Evolutionary conservation across 2,888 invertebrate genomes (phyloP), one percentile per base, ranked within the genome.

Genomic region (Actias luna): DNA sequence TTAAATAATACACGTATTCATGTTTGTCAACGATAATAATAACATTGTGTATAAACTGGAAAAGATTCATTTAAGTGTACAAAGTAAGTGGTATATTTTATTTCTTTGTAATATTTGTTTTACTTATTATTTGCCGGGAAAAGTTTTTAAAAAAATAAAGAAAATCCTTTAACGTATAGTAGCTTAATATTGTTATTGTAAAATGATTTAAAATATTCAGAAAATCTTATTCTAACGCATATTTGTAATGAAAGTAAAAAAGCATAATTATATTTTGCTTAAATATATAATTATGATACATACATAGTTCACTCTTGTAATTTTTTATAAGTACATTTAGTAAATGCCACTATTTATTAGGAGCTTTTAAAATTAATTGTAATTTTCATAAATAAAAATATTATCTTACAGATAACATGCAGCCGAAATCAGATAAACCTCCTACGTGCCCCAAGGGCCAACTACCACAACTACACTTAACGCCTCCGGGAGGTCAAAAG

Each of bases 21-120:
- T 91, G 91, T 90, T 89, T 83, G 79, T 86, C 74, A 86, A 88
- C 81, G 82, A 85, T 72, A 86, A 87, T 63, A 80, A 85, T 72
- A 72, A 78, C 70, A 88, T 91, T 73, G 84, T 82, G 68, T 78
- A 80, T 55, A 77, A 81, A 71, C 85, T 92, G 70, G 84, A 86
- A 77, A 84, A 84, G 71, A 85, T 92, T 63, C 80, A 67, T 70
- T 78, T 92, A 67, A 80, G 83, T 70, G 68, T 74, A 68, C 74
- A 84, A 76, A 82, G 89, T 90, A 75, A 86, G 89, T 89, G 63
- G 65, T 68, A 65, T 59, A 61, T 33, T 68, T 12, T 25, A 25
- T 50, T 50, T 25, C 7, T 25, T 46, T 22, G 10, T 46, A 18
- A 22, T 10, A 22, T 22, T 50, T 25, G 12, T 50, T 50, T 50